phyloP scores from a whole-genome alignment of 2,797 vertebrate species.

The Pipistrellus pipistrellus region DNA sequence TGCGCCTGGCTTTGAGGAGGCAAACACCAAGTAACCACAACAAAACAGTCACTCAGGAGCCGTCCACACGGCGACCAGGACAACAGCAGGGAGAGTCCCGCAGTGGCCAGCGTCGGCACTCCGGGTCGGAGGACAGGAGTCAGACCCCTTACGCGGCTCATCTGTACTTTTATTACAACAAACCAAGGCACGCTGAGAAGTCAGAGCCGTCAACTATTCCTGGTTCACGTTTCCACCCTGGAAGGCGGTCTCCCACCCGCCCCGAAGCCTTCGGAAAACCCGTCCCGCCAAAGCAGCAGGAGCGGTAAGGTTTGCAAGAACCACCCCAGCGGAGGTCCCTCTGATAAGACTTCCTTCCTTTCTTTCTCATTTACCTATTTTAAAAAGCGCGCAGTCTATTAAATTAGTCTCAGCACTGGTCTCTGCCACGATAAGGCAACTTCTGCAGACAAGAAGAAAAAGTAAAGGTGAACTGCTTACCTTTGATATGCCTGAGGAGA shows the following conservation, averaged over 20 bases:
- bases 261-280: background rate
- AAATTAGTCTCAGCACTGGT: background rate
- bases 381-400: constrained; percentile 7
- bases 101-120: fast-evolving
- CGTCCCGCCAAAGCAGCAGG: fast-evolving
- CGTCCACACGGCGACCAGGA: constrained; percentile 38
- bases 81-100: background rate
- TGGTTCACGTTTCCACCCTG: background rate
- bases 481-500: constrained; percentile 96
- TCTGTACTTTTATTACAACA: background rate
- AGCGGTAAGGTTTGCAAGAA: constrained; percentile 28
- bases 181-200: background rate
- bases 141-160: fast-evolving
- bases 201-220: background rate
- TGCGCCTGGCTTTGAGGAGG: background rate
- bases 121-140: fast-evolving
- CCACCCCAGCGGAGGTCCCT: background rate
- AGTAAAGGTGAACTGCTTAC: constrained; percentile 88
- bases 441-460: constrained; percentile 66
- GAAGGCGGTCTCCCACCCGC: background rate
- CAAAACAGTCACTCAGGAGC: constrained; percentile 46
- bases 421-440: constrained; percentile 70
- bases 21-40: constrained; percentile 80
- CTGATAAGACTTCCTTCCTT: background rate
- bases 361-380: constrained; percentile 7